These are phyloP conservation scores for Cyanoderma ruficeps DNA, from an alignment of 2,113 vertebrate species.

Conservation along the genomic window DNA sequence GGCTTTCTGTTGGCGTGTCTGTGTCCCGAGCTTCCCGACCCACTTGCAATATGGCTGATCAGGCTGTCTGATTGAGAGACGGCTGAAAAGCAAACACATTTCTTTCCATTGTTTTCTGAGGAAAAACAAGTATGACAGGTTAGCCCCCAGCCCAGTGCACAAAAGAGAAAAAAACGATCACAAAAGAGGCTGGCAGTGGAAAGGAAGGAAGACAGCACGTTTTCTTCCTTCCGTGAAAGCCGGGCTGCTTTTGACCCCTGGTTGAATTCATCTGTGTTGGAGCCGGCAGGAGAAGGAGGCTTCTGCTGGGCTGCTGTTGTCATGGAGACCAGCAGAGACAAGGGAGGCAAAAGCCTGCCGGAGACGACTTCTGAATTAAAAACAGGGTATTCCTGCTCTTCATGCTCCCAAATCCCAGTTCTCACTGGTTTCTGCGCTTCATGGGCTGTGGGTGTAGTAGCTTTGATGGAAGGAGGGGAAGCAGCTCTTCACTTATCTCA, in stretches of 20 bases:
- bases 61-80: background rate
- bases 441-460: background rate
- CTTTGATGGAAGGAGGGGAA: background rate
- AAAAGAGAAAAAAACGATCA: background rate
- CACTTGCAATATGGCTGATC: background rate
- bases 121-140: background rate
- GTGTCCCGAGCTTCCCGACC: background rate
- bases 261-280: slow-evolving; percentile 28
- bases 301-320: slow-evolving; percentile 67
- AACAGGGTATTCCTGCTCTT: slow-evolving; percentile 29
- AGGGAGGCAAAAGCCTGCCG: slow-evolving; percentile 61
- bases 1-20: background rate
- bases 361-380: slow-evolving; percentile 68
- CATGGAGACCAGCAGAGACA: slow-evolving; percentile 76
- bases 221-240: background rate
- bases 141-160: background rate
- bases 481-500: background rate
- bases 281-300: slow-evolving; percentile 8
- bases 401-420: background rate
- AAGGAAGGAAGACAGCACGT: background rate
- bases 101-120: background rate
- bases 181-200: background rate
- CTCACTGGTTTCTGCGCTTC: background rate
- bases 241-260: slow-evolving; percentile 41
- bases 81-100: background rate